Evolutionary conservation across 2,113 vertebrate genomes (phyloP).

Genomic region (Bothrops jararaca): DNA sequence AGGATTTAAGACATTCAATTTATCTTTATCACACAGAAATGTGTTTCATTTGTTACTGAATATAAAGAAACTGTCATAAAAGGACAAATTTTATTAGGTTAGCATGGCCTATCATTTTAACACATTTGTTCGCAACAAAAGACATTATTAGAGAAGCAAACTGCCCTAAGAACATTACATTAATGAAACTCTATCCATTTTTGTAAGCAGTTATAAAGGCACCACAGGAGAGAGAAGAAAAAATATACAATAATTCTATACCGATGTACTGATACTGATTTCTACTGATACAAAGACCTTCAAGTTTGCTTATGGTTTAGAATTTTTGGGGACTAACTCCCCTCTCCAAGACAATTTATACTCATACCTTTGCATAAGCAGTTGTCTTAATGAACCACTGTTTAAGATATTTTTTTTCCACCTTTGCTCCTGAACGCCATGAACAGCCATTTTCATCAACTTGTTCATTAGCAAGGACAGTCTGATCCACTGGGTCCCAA

Average conservation of each 20-base stretch:
- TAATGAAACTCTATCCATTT: not conserved
- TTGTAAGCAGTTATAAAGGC: not conserved
- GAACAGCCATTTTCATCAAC: conserved; percentile 90
- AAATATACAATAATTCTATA: not conserved
- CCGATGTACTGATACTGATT: not conserved
- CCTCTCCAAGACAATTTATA: not conserved
- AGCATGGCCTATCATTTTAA: not conserved
- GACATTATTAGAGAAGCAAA: not conserved
- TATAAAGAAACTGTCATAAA: not conserved
- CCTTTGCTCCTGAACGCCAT: conserved; percentile 92
- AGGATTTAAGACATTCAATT: not conserved
- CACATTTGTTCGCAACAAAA: not conserved
- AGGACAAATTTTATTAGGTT: not conserved
- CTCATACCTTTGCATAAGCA: conserved; percentile 87
- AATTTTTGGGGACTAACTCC: not conserved
- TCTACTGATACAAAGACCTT: not conserved
- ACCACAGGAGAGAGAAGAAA: not conserved
- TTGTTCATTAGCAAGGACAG: conserved; percentile 94
- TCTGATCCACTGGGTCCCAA: conserved; percentile 96
- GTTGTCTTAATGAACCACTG: conserved; percentile 98
- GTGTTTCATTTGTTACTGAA: not conserved
- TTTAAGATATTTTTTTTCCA: conserved; percentile 90
- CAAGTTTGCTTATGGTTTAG: not conserved
- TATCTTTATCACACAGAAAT: conserved; percentile 13
- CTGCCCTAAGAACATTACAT: not conserved